A percentile compares a stretch with the other conserved stretches of the same genome.
Evolutionary conservation across 2,113 vertebrate genomes (phyloP).

Genomic region (Macaca fascicularis): DNA sequence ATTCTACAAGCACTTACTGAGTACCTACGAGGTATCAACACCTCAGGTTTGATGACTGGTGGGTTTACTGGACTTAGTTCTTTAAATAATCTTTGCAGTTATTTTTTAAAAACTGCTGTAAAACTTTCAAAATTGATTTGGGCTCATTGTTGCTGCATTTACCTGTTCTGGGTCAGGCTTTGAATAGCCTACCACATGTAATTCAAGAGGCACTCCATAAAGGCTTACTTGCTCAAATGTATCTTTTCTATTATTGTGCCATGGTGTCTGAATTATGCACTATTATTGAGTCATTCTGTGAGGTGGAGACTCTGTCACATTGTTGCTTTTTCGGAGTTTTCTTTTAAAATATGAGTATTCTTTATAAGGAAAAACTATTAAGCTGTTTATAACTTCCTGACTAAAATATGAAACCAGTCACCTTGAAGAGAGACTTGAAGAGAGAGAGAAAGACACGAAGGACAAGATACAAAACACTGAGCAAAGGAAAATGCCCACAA

Average conservation of each 20-base stretch:
- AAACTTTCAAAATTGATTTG: not conserved
- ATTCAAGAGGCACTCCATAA: not conserved
- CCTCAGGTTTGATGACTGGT: not conserved
- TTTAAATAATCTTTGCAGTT: not conserved
- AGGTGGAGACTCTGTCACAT: not conserved
- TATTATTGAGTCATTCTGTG: not conserved
- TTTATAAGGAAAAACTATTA: not conserved
- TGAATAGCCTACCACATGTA: not conserved
- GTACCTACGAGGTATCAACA: not conserved
- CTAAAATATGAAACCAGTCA: not conserved
- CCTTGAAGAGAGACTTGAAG: not conserved
- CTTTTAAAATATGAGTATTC: conserved; percentile 9
- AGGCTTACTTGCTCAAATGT: not conserved
- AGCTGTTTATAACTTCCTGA: not conserved
- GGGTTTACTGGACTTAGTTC: not conserved
- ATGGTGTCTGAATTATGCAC: not conserved
- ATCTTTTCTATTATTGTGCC: not conserved
- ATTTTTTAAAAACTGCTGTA: not conserved
- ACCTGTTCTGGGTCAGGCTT: not conserved
- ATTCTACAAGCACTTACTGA: not conserved
- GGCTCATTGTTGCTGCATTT: not conserved
- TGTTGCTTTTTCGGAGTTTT: not conserved
- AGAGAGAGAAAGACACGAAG: not conserved
- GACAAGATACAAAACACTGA: not conserved
- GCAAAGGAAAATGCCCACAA: not conserved